These are phyloP conservation scores for Enteromius unitaeniatus DNA, from an alignment of 2,797 vertebrate genomes.

Conservation along the genomic window DNA sequence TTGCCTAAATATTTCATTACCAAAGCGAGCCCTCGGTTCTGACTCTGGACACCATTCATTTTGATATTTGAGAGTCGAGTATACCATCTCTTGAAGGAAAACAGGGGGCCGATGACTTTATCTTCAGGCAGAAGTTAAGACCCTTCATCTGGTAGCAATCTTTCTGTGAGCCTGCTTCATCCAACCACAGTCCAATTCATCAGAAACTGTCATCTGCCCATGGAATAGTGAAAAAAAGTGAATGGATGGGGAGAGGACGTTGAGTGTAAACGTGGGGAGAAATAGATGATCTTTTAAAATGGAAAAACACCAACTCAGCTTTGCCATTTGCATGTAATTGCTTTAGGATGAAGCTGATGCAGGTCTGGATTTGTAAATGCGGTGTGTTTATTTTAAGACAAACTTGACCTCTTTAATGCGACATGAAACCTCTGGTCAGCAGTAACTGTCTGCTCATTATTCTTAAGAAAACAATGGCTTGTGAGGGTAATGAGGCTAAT, in stretches of 20 bases:
- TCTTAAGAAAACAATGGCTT: slow-evolving; percentile 69
- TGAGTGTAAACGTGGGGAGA: slow-evolving; percentile 65
- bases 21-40: slow-evolving; percentile 46
- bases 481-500: slow-evolving; percentile 70
- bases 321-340: slow-evolving; percentile 73
- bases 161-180: slow-evolving; percentile 70
- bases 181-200: slow-evolving; percentile 81
- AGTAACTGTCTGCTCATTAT: slow-evolving; percentile 65
- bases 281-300: slow-evolving; percentile 78
- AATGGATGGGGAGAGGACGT: slow-evolving; percentile 11
- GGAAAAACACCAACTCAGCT: slow-evolving; percentile 74
- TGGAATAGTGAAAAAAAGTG: slow-evolving; percentile 68
- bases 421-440: slow-evolving; percentile 61
- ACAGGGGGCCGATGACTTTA: slow-evolving; percentile 31
- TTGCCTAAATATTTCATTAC: slow-evolving; percentile 49
- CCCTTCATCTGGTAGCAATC: slow-evolving; percentile 86
- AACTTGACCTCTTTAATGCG: slow-evolving; percentile 65
- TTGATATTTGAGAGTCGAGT: slow-evolving; percentile 55
- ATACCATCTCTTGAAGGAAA: slow-evolving; percentile 42
- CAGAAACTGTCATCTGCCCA: slow-evolving; percentile 77
- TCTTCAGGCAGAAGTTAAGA: slow-evolving; percentile 71
- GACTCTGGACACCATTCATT: slow-evolving; percentile 60
- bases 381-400: slow-evolving; percentile 70
- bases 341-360: slow-evolving; percentile 62
- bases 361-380: slow-evolving; percentile 46